These are phyloP conservation scores for Vanessa atalanta DNA, from an alignment of 1,140 invertebrate species.

Conservation along the genomic window DNA sequence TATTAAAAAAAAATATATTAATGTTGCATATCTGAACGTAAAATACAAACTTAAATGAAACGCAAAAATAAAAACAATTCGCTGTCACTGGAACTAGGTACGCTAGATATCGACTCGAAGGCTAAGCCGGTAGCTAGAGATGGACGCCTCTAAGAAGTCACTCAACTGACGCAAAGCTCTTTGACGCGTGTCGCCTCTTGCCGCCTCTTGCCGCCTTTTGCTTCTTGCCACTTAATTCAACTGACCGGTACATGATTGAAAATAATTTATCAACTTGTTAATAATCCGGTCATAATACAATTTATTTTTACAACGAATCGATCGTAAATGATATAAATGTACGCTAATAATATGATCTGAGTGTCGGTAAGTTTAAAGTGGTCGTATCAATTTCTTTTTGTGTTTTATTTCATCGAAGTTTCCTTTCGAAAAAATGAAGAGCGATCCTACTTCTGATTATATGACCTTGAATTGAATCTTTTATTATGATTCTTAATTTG, in stretches of 20 bases:
- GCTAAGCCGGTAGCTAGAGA: conserved; percentile 16
- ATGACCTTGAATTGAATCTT: too few relatives aligned
- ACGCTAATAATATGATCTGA: too few relatives aligned
- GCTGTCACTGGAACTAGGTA: conserved; percentile 1
- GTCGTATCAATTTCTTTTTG: too few relatives aligned
- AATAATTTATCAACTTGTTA: neutral
- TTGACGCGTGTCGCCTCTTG: conserved; percentile 20
- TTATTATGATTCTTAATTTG: too few relatives aligned
- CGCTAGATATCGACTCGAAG: conserved; percentile 19
- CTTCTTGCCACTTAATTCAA: neutral
- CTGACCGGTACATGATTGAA: conserved; percentile 10
- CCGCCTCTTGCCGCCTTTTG: conserved; percentile 2
- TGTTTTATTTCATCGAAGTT: too few relatives aligned
- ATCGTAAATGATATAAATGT: too few relatives aligned
- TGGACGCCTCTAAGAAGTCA: conserved; percentile 28
- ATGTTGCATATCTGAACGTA: too few relatives aligned
- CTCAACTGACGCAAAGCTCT: conserved; percentile 27
- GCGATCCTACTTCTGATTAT: too few relatives aligned
- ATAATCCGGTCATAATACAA: neutral
- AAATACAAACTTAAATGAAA: too few relatives aligned
- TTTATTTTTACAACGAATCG: neutral
- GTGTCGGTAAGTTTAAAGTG: too few relatives aligned
- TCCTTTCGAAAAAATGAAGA: too few relatives aligned
- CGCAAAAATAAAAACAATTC: neutral
- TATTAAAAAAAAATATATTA: too few relatives aligned